Evolutionary conservation across 2,113 vertebrate species (phyloP).

Genomic region (Chionis minor): DNA sequence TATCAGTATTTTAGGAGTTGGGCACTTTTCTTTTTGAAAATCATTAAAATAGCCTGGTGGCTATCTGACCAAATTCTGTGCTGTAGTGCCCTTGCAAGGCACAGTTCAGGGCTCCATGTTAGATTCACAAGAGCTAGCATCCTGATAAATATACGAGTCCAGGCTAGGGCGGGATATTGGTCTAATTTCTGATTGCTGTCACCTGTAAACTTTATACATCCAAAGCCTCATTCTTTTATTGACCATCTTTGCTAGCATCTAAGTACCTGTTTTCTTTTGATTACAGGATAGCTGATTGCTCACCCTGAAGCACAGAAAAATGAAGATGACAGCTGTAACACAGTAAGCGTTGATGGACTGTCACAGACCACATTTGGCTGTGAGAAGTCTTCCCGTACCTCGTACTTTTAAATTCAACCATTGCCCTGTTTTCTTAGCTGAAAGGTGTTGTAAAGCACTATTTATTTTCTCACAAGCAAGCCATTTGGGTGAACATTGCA

Average conservation of each 20-base stretch:
- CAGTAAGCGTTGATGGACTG: neutral
- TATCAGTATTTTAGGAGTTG: neutral
- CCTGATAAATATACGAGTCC: neutral
- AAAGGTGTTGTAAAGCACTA: constrained; percentile 48
- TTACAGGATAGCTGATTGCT: constrained; percentile 76
- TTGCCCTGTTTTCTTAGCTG: neutral
- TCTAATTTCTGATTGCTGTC: neutral
- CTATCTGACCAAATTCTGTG: neutral
- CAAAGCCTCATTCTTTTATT: neutral
- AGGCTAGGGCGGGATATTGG: neutral
- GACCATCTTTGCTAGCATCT: neutral
- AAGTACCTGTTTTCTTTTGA: neutral
- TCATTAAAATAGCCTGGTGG: neutral
- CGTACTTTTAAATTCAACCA: neutral
- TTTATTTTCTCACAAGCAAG: constrained; percentile 62
- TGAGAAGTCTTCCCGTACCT: constrained; percentile 15
- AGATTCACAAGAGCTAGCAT: neutral
- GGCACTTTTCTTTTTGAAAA: neutral
- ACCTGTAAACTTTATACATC: neutral
- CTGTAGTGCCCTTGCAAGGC: neutral
- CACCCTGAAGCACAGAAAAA: constrained; percentile 5
- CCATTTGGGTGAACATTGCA: neutral
- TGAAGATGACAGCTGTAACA: neutral
- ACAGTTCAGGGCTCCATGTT: neutral
- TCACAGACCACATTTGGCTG: neutral